Conservation (phyloP, 1,140 invertebrate species). For the Camponotus floridanus region DNA sequence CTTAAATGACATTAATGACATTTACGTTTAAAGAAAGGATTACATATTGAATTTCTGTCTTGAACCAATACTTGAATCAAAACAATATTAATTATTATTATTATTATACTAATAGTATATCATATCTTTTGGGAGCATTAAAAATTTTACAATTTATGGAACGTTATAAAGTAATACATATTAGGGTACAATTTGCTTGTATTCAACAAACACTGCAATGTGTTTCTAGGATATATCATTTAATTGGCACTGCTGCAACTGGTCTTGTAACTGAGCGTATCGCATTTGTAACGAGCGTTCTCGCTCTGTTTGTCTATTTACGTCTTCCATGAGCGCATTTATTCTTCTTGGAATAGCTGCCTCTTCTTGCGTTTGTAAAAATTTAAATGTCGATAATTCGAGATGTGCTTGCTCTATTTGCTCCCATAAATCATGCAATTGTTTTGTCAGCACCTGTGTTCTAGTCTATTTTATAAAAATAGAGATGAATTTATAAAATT, state of each 20-base stretch:
- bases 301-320: conserved; percentile 95
- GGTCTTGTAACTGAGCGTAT: conserved; percentile 90
- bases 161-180: neutral
- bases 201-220: neutral
- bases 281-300: conserved; percentile 95
- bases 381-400: conserved; percentile 97
- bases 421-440: conserved; percentile 94
- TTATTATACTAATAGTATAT: conserved; percentile 18
- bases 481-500: conserved; percentile 1
- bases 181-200: conserved; percentile 5
- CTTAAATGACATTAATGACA: conserved; percentile 17
- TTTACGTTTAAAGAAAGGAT: conserved; percentile 3
- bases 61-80: neutral
- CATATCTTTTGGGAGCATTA: neutral
- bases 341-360: conserved; percentile 96
- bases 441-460: conserved; percentile 95
- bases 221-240: conserved; percentile 25
- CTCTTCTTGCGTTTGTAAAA: conserved; percentile 95
- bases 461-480: conserved; percentile 87
- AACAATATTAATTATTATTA: neutral
- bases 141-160: conserved; percentile 24
- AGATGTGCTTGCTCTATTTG: conserved; percentile 96
- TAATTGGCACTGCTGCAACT: conserved; percentile 85
- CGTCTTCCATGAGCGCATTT: conserved; percentile 96
- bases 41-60: neutral